phyloP scores from a whole-genome alignment of 2,888 invertebrate genomes.

The Dicycla oo region DNA sequence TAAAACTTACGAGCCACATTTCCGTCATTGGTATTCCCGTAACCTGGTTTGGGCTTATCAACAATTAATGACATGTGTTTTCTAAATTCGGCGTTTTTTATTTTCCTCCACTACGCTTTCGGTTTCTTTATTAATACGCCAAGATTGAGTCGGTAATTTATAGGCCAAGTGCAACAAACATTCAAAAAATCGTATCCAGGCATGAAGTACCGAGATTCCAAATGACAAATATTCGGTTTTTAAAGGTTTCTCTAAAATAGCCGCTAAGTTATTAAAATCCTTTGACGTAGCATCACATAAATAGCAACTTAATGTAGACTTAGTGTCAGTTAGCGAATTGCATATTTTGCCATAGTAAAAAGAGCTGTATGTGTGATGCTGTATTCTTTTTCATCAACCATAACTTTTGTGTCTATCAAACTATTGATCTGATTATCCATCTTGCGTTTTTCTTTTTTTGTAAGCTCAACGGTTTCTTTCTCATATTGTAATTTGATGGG shows the following conservation, averaged over 20 bases:
- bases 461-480: neutral
- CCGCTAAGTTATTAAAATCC: constrained; percentile 27
- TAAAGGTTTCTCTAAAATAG: constrained; percentile 6
- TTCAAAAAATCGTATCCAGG: constrained; percentile 26
- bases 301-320: no score
- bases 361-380: no score
- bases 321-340: no score
- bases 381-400: no score
- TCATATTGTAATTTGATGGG: no score
- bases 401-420: no score
- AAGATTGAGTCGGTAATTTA: constrained; percentile 14
- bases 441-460: no score
- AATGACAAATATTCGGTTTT: constrained; percentile 20
- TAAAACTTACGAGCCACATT: constrained; percentile 3
- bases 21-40: constrained; percentile 32
- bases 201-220: constrained; percentile 21
- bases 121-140: constrained; percentile 1
- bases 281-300: no score
- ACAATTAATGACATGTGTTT: neutral
- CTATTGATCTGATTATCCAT: no score
- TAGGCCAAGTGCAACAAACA: constrained; percentile 17
- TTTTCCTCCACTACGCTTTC: neutral
- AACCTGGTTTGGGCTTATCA: neutral
- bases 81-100: neutral
- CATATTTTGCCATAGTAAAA: no score